These are phyloP conservation scores for Pempheris klunzingeri DNA, from an alignment of 2,797 vertebrate species.

Conservation along the genomic window DNA sequence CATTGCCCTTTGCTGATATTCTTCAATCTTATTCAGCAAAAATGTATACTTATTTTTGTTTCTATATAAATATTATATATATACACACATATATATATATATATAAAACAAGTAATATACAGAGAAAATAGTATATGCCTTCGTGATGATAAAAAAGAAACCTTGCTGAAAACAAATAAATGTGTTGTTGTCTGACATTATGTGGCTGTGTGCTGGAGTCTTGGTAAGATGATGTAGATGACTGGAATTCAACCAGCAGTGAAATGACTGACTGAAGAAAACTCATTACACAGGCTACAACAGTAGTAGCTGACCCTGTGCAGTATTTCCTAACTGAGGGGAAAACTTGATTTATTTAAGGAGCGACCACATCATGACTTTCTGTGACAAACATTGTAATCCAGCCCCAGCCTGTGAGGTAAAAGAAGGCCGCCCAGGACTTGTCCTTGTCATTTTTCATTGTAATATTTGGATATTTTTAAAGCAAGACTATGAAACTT, in stretches of 20 bases:
- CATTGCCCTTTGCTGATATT: conserved; percentile 95
- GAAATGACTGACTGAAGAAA: conserved; percentile 22
- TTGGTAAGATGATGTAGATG: conserved; percentile 63
- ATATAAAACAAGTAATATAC: conserved; percentile 90
- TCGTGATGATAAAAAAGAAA: conserved; percentile 88
- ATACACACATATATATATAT: conserved; percentile 87
- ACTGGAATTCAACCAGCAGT: conserved; percentile 48
- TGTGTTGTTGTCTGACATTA: conserved; percentile 92
- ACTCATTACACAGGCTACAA: conserved; percentile 54
- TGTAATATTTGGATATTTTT: conserved; percentile 55
- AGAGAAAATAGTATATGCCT: conserved; percentile 87
- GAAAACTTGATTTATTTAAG: conserved; percentile 51
- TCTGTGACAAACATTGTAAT: conserved; percentile 42
- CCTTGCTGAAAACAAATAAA: conserved; percentile 95
- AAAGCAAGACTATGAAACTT: conserved; percentile 39
- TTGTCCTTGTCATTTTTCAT: conserved; percentile 46
- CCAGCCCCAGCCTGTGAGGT: conserved; percentile 41
- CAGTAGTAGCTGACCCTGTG: conserved; percentile 49
- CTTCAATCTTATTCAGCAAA: conserved; percentile 95
- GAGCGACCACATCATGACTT: conserved; percentile 41
- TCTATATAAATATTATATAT: conserved; percentile 90
- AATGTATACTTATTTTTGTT: conserved; percentile 90
- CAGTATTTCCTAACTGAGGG: conserved; percentile 58
- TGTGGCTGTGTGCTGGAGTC: conserved; percentile 89
- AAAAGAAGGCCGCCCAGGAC: conserved; percentile 29